Evolutionary conservation across 2,888 invertebrate genomes (phyloP), one percentile per base, ranked within the genome.

Genomic region (Bombylius discolor): DNA sequence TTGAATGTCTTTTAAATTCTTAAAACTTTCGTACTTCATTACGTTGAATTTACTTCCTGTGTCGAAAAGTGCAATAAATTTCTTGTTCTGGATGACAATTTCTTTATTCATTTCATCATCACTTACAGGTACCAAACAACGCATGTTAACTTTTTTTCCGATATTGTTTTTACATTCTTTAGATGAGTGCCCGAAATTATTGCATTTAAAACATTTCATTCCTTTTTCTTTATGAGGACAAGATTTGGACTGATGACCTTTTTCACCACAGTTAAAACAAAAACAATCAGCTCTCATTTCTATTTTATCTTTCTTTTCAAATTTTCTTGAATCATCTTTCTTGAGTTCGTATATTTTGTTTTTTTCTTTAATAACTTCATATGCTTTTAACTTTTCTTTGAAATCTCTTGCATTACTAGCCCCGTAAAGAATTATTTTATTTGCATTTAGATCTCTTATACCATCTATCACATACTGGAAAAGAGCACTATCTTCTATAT

Each of bases 121-220:
- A 36, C 5, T 44, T n/a, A 44, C 6, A n/a, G 11, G 5, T 44
- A 5, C 5, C 6, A 44, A 9, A 44, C 44, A 44, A 44, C n/a
- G 13, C 44, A 44, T n/a, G 5, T 44, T 9, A 44, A 11, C 5
- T 44, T 44, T 44, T n/a, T 6, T 1, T 44, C 1, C n/a, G 3
- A 6, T 13, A 44, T 12, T 13, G 13, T 44, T n/a, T 44, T 13
- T 7, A n/a, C 44, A 44, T 9, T 44, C 11, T 12, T 12, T 44
- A 12, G 44, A 44, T n/a, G 61, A 64, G 51, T 68, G 67, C 4
- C 67, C 66, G 51, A 60, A 65, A 2, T 60, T 56, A 23, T 64
- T 61, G 50, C 67, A 69, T 53, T 49, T 62, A 49, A 68, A 69
- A 55, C 68, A 69, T 59, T 68, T 68, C 5, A 64, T 59, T 14